phyloP scores from a whole-genome alignment of 2,113 vertebrate genomes.

The Mus pahari region DNA sequence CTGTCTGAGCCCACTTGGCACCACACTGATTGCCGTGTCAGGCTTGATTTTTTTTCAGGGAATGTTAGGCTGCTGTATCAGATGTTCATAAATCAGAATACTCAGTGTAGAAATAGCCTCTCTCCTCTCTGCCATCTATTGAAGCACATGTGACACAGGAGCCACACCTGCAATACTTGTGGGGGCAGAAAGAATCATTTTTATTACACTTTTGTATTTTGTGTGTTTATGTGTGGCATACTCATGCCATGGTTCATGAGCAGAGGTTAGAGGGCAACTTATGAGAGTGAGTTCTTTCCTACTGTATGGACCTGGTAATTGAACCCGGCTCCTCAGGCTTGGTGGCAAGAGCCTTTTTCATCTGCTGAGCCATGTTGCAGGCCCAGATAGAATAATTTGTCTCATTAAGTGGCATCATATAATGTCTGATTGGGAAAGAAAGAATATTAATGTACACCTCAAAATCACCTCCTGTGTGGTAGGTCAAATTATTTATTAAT shows the following conservation, averaged over 20 bases:
- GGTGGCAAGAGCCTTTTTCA: background rate
- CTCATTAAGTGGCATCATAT: background rate
- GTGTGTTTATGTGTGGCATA: background rate
- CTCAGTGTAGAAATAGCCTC: too few species aligned
- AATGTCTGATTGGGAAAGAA: background rate
- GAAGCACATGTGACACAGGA: too few species aligned
- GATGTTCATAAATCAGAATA: too few species aligned
- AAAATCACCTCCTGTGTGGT: slow-evolving; percentile 28
- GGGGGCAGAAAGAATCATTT: slow-evolving; percentile 13
- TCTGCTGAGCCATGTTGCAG: background rate
- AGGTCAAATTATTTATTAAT: slow-evolving; percentile 13
- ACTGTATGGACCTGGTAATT: background rate
- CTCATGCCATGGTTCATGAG: background rate
- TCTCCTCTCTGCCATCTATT: too few species aligned
- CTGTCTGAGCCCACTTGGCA: too few species aligned
- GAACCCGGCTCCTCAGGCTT: background rate
- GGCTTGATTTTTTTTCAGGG: too few species aligned
- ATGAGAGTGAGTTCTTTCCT: background rate
- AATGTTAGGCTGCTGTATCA: too few species aligned
- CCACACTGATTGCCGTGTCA: too few species aligned
- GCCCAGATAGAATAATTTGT: slow-evolving; percentile 22
- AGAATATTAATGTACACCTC: background rate
- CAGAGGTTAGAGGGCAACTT: background rate
- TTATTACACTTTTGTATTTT: background rate
- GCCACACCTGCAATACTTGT: too few species aligned